Evolutionary conservation across 2,888 invertebrate species (phyloP).

Genomic region (Coenonympha arcania): DNA sequence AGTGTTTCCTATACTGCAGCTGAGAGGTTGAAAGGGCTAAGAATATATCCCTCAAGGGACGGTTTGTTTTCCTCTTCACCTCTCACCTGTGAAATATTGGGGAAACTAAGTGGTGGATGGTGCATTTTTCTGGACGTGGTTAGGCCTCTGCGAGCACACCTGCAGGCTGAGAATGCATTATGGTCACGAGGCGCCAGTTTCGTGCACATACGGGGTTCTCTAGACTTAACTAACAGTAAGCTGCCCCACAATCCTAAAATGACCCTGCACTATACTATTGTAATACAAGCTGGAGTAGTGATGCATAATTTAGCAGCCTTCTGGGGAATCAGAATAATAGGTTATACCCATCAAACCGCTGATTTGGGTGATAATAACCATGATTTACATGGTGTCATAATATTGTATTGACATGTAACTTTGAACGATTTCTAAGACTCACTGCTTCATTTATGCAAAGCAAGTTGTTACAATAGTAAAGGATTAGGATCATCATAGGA

Average conservation of each 20-base stretch:
- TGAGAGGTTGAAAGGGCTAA: background rate
- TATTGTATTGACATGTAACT: too few relatives aligned
- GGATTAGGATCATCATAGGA: conserved; percentile 53
- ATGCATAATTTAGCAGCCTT: too few relatives aligned
- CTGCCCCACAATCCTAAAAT: conserved; percentile 54
- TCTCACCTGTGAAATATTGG: background rate
- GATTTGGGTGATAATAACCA: too few relatives aligned
- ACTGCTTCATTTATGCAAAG: background rate
- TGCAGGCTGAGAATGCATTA: conserved; percentile 58
- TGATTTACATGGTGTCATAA: too few relatives aligned
- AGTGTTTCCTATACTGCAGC: conserved; percentile 12
- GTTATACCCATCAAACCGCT: too few relatives aligned
- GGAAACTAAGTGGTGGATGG: conserved; percentile 13
- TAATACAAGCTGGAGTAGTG: conserved; percentile 35
- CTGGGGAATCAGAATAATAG: too few relatives aligned
- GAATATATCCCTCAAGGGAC: too few relatives aligned
- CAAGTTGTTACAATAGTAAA: conserved; percentile 50
- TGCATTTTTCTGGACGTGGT: conserved; percentile 16
- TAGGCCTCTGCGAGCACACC: conserved; percentile 53
- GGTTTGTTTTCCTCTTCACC: background rate
- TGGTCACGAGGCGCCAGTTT: conserved; percentile 50
- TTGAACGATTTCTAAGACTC: too few relatives aligned
- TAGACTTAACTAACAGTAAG: conserved; percentile 57
- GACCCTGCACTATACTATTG: conserved; percentile 51
- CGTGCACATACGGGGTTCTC: conserved; percentile 63